Conservation (phyloP, 2,888 invertebrate species). For the Hypsopygia costalis region DNA sequence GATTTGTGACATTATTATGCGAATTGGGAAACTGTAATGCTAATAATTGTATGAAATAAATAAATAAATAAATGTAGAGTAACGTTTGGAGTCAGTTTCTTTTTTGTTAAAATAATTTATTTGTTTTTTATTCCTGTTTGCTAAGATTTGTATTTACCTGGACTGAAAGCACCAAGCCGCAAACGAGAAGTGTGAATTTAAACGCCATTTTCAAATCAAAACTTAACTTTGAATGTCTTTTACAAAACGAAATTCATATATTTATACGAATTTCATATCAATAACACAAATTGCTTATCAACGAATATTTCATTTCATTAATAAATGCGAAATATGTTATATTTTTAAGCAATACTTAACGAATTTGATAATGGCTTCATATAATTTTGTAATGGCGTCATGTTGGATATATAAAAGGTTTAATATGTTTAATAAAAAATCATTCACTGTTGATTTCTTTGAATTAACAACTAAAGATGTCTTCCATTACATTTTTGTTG, state of each 20-base stretch:
- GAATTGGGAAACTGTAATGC: no score
- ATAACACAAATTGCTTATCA: neutral
- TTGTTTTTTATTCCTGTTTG: no score
- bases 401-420: neutral
- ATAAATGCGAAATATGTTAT: neutral
- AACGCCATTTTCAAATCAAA: neutral
- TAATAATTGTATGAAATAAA: no score
- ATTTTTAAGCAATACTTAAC: neutral
- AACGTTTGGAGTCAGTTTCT: no score
- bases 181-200: neutral
- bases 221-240: neutral
- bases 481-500: slow-evolving; percentile 29
- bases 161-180: slow-evolving; percentile 9
- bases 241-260: neutral
- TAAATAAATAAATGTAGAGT: no score
- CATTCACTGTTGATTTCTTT: neutral
- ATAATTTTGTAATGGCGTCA: neutral
- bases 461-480: slow-evolving; percentile 23
- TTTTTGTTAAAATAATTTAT: no score
- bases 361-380: neutral
- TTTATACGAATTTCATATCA: neutral
- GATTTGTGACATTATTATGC: no score
- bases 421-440: neutral
- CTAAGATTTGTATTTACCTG: slow-evolving; percentile 9
- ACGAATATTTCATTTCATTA: neutral